Evolutionary conservation across 2,797 vertebrate species (phyloP).

Genomic region (Pseudochaenichthys georgianus): DNA sequence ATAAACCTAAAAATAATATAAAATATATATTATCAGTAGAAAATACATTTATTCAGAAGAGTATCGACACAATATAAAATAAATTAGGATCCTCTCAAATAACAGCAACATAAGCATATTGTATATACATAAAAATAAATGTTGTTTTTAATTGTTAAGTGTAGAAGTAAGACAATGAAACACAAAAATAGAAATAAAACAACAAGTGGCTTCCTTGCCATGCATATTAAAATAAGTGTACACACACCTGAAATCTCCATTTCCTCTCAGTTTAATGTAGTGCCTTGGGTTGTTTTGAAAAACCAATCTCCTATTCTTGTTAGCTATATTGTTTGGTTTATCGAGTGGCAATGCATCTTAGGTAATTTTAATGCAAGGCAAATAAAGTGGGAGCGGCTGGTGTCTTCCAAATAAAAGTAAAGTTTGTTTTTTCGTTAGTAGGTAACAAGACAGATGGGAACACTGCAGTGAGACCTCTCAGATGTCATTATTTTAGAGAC

Average conservation of each 20-base stretch:
- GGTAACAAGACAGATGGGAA: constrained; percentile 46
- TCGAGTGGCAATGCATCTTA: constrained; percentile 37
- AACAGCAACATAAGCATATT: no score
- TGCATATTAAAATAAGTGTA: constrained; percentile 8
- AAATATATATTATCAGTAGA: no score
- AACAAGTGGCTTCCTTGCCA: not conserved
- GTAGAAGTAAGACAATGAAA: not conserved
- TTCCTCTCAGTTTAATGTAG: constrained; percentile 36
- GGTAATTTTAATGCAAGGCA: constrained; percentile 31
- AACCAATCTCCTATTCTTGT: constrained; percentile 58
- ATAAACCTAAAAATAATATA: no score
- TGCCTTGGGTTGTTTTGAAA: constrained; percentile 50
- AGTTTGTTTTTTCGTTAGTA: constrained; percentile 45
- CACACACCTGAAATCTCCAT: constrained; percentile 13
- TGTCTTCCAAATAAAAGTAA: constrained; percentile 41
- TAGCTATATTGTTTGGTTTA: constrained; percentile 29
- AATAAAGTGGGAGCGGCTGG: constrained; percentile 42
- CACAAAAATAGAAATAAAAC: not conserved
- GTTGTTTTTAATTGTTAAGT: no score
- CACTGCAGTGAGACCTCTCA: constrained; percentile 16
- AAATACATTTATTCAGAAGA: no score
- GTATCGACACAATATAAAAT: no score
- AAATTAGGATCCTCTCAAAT: no score
- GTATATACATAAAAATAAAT: no score
- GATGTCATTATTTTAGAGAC: constrained; percentile 24